phyloP scores from a whole-genome alignment of 2,888 invertebrate genomes.

The Creontiades dilutus region DNA sequence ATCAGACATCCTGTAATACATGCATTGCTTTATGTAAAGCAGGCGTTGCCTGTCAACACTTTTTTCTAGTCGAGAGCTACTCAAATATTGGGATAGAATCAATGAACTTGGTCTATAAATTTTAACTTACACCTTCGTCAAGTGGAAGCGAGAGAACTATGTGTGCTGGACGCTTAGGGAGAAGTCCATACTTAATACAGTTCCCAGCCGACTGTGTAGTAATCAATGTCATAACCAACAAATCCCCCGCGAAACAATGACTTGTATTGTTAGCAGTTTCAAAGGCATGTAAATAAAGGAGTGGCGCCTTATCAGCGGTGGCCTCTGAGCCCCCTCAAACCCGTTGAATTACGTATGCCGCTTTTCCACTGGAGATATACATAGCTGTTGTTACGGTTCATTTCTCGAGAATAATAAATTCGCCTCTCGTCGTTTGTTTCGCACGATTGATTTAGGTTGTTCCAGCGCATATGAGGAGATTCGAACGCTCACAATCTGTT shows the following conservation, averaged over 20 bases:
- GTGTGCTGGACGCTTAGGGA: too few species aligned
- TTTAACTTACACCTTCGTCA: too few species aligned
- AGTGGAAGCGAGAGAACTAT: too few species aligned
- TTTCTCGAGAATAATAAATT: conserved; percentile 33
- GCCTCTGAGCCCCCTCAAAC: conserved; percentile 27
- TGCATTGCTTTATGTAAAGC: too few species aligned
- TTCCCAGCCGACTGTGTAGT: background rate
- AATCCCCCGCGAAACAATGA: conserved; percentile 30
- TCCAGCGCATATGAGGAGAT: background rate
- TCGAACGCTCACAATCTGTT: background rate
- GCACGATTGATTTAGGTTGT: background rate
- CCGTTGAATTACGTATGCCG: conserved; percentile 22
- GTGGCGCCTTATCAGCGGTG: conserved; percentile 25
- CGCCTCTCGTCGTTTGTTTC: conserved; percentile 1
- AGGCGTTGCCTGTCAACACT: too few species aligned
- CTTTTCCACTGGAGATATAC: background rate
- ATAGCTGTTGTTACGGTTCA: conserved; percentile 1
- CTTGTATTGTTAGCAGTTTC: conserved; percentile 36
- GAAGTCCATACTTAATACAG: background rate
- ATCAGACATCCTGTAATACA: too few species aligned
- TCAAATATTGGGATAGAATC: too few species aligned
- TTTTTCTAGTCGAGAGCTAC: too few species aligned
- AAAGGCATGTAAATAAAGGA: conserved; percentile 39
- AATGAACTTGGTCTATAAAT: too few species aligned
- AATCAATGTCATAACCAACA: conserved; percentile 17